Base-by-base conservation (phyloP, 2,113 vertebrate species). In the Ictalurus punctatus region DNA sequence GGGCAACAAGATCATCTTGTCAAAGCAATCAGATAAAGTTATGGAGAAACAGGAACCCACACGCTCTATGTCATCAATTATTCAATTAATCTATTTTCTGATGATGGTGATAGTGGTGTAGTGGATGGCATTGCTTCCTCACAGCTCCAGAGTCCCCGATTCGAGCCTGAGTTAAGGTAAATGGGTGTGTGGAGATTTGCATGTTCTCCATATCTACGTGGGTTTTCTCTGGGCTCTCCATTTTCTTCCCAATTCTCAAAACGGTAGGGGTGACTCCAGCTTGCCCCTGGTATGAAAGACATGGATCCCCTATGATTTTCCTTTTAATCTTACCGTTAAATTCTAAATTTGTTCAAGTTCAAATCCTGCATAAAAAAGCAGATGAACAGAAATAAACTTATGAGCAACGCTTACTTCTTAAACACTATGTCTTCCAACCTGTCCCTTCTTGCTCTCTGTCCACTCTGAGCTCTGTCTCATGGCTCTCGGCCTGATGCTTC, bases 401-500 rank as follows among this genome's bases (percentile, higher is more conserved):
- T 19, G 21, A 80, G 27, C 58, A 56, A 37, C 54, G 69, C 34
- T 84, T 10, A 44, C 30, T 74, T 83, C 69, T 4, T 56, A 82
- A 83, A 61, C 56, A 61, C 30, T 61, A 34, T 83, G 56, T 56
- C 78, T 81, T 81, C 52, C 52, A 30, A 8, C 16, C 78, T 58
- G 78, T 80, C 71, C 19, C 23, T 74, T 21, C 14, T 27, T 85
- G 44, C 58, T 30, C 0, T 44, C 14, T 61, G 63, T 76, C 52
- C 25, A 16, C 21, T 83, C 83, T 69, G 61, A 6, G 12, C 52
- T 25, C 52, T 14, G 17, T 54, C 81, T 88, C 84, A 59, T 71
- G 37, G 74, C 84, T 89, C 84, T 48, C 44, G 3, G 87, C 84
- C 84, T 54, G 34, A 84, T 74, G 80, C 87, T 48, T 85, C 87